A percentile compares a stretch with the other conserved stretches of the same genome.
These are phyloP conservation scores for Caenorhabditis virilis DNA, from an alignment of 2,888 invertebrate species.

Conservation along the genomic window DNA sequence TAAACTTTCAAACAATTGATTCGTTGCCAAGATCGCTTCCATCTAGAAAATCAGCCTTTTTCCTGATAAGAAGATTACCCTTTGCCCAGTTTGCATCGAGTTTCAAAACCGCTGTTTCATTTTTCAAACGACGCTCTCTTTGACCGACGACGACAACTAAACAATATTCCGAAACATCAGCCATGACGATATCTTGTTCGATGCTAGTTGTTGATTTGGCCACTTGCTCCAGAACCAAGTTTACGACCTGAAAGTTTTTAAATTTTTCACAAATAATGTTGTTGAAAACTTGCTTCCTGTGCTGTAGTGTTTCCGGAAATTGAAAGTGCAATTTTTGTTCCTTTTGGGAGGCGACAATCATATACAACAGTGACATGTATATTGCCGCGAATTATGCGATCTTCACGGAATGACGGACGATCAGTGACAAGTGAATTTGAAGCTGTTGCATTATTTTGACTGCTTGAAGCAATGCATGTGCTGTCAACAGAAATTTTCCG, in stretches of 20 bases:
- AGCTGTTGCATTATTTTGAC: constrained; percentile 22
- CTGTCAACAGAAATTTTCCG: constrained; percentile 42
- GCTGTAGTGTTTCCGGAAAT: constrained; percentile 91
- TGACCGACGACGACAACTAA: constrained; percentile 94
- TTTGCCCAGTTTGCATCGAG: constrained; percentile 82
- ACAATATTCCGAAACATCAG: constrained; percentile 84
- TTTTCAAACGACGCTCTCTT: constrained; percentile 85
- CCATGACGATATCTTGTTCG: constrained; percentile 32
- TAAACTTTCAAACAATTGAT: constrained; percentile 68
- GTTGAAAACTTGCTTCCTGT: constrained; percentile 80
- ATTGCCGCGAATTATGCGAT: constrained; percentile 52
- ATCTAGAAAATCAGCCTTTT: constrained; percentile 77
- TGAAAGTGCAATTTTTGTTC: constrained; percentile 79
- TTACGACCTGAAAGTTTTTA: constrained; percentile 77
- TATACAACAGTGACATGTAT: constrained; percentile 92
- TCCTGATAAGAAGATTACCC: constrained; percentile 87
- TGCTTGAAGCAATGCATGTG: constrained; percentile 17
- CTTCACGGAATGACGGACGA: constrained; percentile 33
- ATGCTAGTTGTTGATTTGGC: constrained; percentile 78
- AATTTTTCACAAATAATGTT: too few species aligned
- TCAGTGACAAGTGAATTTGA: constrained; percentile 35
- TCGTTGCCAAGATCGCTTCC: constrained; percentile 70
- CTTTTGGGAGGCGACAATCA: constrained; percentile 78
- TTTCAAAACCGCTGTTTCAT: constrained; percentile 90
- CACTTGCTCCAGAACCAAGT: constrained; percentile 90